A percentile compares a stretch with the other conserved stretches of the same genome.
Evolutionary conservation across 2,797 vertebrate species (phyloP).

Genomic region (Tadarida brasiliensis): DNA sequence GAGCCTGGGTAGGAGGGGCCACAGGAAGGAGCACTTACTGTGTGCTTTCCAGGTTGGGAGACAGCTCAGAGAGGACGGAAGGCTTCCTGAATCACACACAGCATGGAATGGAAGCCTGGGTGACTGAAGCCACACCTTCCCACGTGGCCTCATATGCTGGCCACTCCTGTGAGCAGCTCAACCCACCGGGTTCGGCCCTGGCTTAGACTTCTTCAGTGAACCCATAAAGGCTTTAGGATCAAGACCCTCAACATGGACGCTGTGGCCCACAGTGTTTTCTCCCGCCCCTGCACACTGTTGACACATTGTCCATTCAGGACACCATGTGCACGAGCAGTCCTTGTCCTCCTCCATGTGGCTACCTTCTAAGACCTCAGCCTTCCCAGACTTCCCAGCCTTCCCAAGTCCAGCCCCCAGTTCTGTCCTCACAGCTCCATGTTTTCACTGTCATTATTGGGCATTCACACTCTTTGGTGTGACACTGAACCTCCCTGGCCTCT

Average conservation of each 20-base stretch:
- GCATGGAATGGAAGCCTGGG: too few species aligned
- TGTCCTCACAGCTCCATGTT: neutral
- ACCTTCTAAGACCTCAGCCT: neutral
- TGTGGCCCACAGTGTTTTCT: neutral
- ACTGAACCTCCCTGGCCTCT: neutral
- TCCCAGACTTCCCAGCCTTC: neutral
- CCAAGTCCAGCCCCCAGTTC: neutral
- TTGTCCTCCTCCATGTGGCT: neutral
- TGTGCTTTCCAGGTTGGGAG: neutral
- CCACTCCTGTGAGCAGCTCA: neutral
- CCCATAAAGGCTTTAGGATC: neutral
- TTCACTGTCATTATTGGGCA: too few species aligned
- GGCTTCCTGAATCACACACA: neutral
- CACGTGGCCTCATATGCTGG: fast-evolving
- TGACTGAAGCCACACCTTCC: neutral
- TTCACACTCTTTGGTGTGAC: neutral
- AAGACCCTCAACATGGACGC: neutral
- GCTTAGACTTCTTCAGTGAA: neutral
- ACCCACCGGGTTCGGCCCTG: neutral
- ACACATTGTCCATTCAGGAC: neutral
- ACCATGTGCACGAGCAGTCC: neutral
- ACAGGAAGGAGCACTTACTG: neutral
- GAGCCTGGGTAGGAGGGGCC: neutral
- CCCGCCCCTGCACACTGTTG: fast-evolving
- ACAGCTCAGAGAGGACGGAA: neutral